Base-by-base conservation (phyloP, 2,888 invertebrate species). In the Argyresthia albistria region DNA sequence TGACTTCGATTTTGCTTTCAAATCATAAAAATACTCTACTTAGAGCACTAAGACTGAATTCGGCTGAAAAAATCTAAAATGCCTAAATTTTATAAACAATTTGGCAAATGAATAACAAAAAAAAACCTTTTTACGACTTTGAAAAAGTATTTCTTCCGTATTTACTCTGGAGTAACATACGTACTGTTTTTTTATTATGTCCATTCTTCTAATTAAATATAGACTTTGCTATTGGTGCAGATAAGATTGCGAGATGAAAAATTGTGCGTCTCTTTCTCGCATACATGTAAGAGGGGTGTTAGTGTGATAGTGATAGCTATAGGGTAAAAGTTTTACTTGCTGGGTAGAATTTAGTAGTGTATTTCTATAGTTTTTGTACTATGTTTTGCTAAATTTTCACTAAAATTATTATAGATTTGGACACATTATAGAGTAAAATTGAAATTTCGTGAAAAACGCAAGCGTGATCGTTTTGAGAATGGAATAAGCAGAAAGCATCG, bases 381-480 rank as follows among this genome's bases (percentile, higher is more conserved):
- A 84, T 86, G 86, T 87, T 87, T 87, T 86, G 87, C 87, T 72
- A 87, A 86, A 84, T 84, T 84, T 86, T 86, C 86, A 87, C 86
- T 83, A 78, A 80, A 77, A 70, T 58, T 61, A 60, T 66, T 73
- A 80, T 83, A 83, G 82, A 78, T 73, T 80, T 78, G 82, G 76
- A 81, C 86, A 86, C 86, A 67, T 76, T 78, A 69, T 80, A 81
- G 79, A 56, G 61, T 63, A 37, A 42, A 43, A 48, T 61, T 62
- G 65, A 61, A 25, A 65, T 67, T 67, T 70, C 73, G 75, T 71
- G 66, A 66, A 67, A 73, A 68, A 66, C 63, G 73, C 70, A 73
- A 76, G 69, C 59, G 65, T 68, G 70, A 63, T 67, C 37, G 57
- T 55, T 56, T 72, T 67, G 67, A 71, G 73, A 69, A 63, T 64